Conservation (phyloP, 35 echinoderm and acorn worm species). For the Stichopus chloronotus region DNA sequence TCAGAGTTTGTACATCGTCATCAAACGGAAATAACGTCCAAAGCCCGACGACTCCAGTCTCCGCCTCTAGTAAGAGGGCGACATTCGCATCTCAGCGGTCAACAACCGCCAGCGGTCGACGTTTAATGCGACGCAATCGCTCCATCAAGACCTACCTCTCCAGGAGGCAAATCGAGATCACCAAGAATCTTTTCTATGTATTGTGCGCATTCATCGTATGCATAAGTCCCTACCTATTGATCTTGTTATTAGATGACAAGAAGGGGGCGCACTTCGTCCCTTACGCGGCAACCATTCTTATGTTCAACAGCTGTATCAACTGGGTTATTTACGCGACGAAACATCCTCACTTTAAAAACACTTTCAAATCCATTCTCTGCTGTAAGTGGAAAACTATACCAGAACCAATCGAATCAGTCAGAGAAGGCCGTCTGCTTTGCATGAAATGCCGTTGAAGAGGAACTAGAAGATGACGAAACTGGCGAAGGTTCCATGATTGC, state of each 20-base stretch:
- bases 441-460: slow-evolving; percentile 3
- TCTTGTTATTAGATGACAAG: slow-evolving; percentile 57
- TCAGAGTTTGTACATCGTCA: not conserved
- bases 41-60: not conserved
- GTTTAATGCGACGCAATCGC: not conserved
- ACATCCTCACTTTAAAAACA: slow-evolving; percentile 82
- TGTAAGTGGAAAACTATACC: slow-evolving; percentile 67
- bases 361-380: slow-evolving; percentile 63
- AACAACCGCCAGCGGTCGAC: slow-evolving; percentile 8
- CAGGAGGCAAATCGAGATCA: slow-evolving; percentile 66
- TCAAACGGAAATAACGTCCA: not conserved
- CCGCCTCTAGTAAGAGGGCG: not conserved
- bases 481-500: not conserved
- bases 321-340: slow-evolving; percentile 78
- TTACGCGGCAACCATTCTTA: slow-evolving; percentile 63
- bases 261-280: slow-evolving; percentile 37
- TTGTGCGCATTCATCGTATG: slow-evolving; percentile 59
- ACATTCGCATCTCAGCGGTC: slow-evolving; percentile 24
- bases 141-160: slow-evolving; percentile 53
- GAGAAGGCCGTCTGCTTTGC: not conserved
- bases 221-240: slow-evolving; percentile 55
- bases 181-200: slow-evolving; percentile 65
- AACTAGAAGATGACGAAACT: not conserved
- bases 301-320: slow-evolving; percentile 71
- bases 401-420: slow-evolving; percentile 44